Percentiles rank a stretch among this genome's conserved stretches.
Evolutionary conservation across 2,797 vertebrate species (phyloP).

Genomic region (Cetoscarus ocellatus): DNA sequence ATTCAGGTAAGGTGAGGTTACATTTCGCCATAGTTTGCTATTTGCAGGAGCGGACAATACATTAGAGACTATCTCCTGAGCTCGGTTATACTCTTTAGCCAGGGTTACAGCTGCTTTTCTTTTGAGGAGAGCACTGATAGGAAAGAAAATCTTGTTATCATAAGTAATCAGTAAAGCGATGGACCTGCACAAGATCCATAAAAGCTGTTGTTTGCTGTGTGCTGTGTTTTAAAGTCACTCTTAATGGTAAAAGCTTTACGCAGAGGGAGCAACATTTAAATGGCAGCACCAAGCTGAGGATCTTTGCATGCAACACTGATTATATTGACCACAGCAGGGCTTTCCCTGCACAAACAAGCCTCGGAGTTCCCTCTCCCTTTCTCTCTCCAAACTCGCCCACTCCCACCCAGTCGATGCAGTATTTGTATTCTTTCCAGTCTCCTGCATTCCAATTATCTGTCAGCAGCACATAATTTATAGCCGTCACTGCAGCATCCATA

Average conservation of each 20-base stretch:
- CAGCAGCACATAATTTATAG: constrained; percentile 50
- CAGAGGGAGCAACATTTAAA: constrained; percentile 18
- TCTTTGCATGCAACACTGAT: constrained; percentile 52
- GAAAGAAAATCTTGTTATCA: not conserved
- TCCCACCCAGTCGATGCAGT: constrained; percentile 45
- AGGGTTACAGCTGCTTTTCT: not conserved
- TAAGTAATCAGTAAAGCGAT: not conserved
- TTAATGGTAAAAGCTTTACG: constrained; percentile 31
- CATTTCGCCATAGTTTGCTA: too few relatives aligned
- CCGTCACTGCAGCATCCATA: constrained; percentile 32
- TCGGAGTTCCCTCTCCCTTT: constrained; percentile 34
- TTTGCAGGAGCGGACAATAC: too few relatives aligned
- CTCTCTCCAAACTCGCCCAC: constrained; percentile 17
- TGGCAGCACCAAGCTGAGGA: constrained; percentile 29
- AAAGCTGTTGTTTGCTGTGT: constrained; percentile 9
- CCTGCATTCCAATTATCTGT: constrained; percentile 68
- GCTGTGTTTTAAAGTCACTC: constrained; percentile 3
- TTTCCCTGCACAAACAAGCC: constrained; percentile 55
- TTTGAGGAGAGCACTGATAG: not conserved
- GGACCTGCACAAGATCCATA: not conserved
- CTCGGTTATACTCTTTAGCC: too few relatives aligned
- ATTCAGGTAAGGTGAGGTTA: too few relatives aligned
- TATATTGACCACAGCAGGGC: constrained; percentile 57
- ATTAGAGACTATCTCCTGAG: too few relatives aligned
- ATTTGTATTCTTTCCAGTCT: constrained; percentile 58